A percentile compares a stretch with the other conserved stretches of the same genome.
phyloP scores from a whole-genome alignment of 2,888 invertebrate genomes.

The Drosophila merina region DNA sequence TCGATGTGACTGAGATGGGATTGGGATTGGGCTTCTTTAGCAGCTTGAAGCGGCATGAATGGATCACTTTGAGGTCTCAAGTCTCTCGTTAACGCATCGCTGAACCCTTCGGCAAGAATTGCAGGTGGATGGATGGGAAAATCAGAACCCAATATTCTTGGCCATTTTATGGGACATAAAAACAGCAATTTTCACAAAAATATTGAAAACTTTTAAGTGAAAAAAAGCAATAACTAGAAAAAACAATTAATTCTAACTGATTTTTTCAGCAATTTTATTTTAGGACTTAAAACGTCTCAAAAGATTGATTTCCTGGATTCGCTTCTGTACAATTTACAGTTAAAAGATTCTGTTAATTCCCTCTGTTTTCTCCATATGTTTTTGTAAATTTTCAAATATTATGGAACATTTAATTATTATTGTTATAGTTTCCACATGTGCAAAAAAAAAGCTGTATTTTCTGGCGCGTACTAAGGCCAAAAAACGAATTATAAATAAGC shows the following conservation, averaged over 20 bases:
- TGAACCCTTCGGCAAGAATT: conserved; percentile 1
- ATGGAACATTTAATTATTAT: conserved; percentile 29
- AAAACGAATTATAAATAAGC: conserved; percentile 53
- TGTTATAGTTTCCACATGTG: conserved; percentile 59
- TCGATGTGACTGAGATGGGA: conserved; percentile 47
- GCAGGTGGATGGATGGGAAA: conserved; percentile 10
- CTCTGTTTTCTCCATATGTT: neutral
- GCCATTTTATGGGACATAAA: neutral
- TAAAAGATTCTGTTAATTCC: neutral
- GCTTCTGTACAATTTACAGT: neutral
- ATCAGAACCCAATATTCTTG: conserved; percentile 23
- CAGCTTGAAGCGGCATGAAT: conserved; percentile 22
- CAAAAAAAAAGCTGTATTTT: conserved; percentile 21
- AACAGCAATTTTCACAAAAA: too few species aligned
- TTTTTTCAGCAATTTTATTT: too few species aligned
- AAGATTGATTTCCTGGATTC: too few species aligned
- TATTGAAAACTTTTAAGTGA: too few species aligned
- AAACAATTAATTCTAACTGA: neutral
- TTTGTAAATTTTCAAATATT: conserved; percentile 16
- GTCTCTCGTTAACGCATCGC: conserved; percentile 38
- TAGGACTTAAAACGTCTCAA: too few species aligned
- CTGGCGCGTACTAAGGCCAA: conserved; percentile 27
- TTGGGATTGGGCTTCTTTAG: conserved; percentile 17
- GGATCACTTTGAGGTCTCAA: conserved; percentile 42
- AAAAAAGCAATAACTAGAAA: neutral